Percentiles rank a stretch among this genome's conserved stretches.
Evolutionary conservation across 37 sponge, comb jelly and placozoan species (phyloP).

Genomic region (Beroe ovata): DNA sequence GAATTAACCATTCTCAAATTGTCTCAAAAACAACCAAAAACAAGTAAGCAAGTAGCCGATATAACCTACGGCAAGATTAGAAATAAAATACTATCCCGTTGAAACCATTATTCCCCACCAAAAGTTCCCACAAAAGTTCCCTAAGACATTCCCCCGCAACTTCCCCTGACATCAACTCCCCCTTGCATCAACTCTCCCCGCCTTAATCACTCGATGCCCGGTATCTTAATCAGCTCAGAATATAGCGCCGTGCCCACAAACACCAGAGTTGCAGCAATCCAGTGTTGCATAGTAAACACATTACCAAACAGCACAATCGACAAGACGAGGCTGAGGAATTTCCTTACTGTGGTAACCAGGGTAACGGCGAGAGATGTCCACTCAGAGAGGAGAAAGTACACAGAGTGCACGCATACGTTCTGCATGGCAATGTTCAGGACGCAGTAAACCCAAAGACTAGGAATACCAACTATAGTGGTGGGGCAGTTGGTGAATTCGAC

Average conservation of each 20-base stretch:
- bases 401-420: not conserved
- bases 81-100: no score
- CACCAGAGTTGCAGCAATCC: conserved; percentile 19
- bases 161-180: no score
- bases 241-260: conserved; percentile 21
- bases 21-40: no score
- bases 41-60: no score
- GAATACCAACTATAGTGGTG: not conserved
- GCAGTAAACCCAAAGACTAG: conserved; percentile 35
- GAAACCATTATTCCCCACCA: no score
- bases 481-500: conserved; percentile 35
- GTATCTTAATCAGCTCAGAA: conserved; percentile 6
- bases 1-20: no score
- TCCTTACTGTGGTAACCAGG: conserved; percentile 48
- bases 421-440: conserved; percentile 50
- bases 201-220: not conserved
- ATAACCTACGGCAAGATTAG: no score
- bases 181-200: no score
- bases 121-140: no score
- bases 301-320: conserved; percentile 27
- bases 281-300: conserved; percentile 36
- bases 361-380: conserved; percentile 55
- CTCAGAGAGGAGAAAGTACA: conserved; percentile 58
- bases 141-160: no score
- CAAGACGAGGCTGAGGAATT: conserved; percentile 29